These are phyloP conservation scores for Dendronephthya gigantea DNA, from an alignment of 64 coral and sea anemone species.

Conservation along the genomic window DNA sequence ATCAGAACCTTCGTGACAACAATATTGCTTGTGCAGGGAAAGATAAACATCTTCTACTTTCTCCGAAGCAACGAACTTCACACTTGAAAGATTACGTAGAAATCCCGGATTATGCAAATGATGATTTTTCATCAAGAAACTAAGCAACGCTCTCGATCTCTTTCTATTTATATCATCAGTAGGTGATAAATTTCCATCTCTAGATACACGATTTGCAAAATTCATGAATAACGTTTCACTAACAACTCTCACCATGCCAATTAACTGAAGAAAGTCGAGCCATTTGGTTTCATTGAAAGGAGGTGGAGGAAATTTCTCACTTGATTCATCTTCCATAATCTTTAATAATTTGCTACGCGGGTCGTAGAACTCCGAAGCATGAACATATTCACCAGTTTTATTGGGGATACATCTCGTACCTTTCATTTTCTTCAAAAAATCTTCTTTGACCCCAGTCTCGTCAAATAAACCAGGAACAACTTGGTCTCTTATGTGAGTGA, in stretches of 20 bases:
- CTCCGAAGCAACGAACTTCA: slow-evolving; percentile 52
- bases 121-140: slow-evolving; percentile 29
- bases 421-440: not conserved
- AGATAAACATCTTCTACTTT: slow-evolving; percentile 35
- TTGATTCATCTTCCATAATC: slow-evolving; percentile 17
- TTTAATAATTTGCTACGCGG: not conserved
- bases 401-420: not conserved
- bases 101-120: slow-evolving; percentile 24
- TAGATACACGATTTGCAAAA: slow-evolving; percentile 54
- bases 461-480: not conserved
- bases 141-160: slow-evolving; percentile 51
- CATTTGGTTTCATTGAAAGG: slow-evolving; percentile 46
- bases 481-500: not conserved
- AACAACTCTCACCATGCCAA: slow-evolving; percentile 45
- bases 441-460: not conserved
- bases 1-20: not conserved
- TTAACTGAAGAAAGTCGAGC: slow-evolving; percentile 46
- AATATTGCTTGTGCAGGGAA: slow-evolving; percentile 41
- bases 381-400: not conserved
- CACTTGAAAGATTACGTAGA: slow-evolving; percentile 33
- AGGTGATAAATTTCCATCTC: not conserved
- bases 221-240: slow-evolving; percentile 32
- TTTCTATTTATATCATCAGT: slow-evolving; percentile 8
- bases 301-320: not conserved
- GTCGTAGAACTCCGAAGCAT: not conserved